Percentiles rank a stretch among this genome's conserved stretches.
phyloP scores from a whole-genome alignment of 2,797 vertebrate species.

The Buphagus erythrorhynchus region DNA sequence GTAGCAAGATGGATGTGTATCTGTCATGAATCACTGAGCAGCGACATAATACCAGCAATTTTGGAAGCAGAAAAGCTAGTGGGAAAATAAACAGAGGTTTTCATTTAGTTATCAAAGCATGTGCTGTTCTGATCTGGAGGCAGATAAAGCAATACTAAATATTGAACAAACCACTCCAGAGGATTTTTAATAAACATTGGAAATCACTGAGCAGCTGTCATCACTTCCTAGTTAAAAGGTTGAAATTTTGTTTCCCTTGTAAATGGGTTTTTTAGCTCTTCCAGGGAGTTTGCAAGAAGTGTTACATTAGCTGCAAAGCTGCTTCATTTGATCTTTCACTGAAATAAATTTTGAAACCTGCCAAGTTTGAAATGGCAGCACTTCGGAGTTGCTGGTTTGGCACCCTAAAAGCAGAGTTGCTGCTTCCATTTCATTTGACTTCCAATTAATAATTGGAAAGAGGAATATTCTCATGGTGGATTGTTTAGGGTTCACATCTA shows the following conservation, averaged over 20 bases:
- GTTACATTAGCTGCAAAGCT: not conserved
- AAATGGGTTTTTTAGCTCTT: not conserved
- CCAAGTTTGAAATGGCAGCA: not conserved
- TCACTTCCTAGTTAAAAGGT: not conserved
- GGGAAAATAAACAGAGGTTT: slow-evolving; percentile 30
- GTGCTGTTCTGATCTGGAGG: slow-evolving; percentile 32
- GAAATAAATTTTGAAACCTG: not conserved
- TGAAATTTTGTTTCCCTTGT: not conserved
- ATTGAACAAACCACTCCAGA: slow-evolving; percentile 20
- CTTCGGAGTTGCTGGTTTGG: not conserved
- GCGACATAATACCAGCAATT: not conserved
- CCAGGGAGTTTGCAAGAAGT: not conserved
- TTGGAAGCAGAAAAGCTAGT: slow-evolving; percentile 1
- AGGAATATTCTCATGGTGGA: not conserved
- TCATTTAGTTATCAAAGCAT: slow-evolving; percentile 4
- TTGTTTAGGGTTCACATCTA: not conserved
- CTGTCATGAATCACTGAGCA: slow-evolving; percentile 26
- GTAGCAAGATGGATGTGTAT: not conserved
- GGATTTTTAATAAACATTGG: slow-evolving; percentile 3
- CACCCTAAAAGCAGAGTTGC: not conserved
- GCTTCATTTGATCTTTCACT: not conserved
- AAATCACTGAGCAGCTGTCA: slow-evolving; percentile 26
- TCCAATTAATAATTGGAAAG: not conserved
- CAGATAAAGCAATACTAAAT: slow-evolving; percentile 40
- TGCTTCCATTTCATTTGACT: not conserved